Evolutionary conservation across 2,888 invertebrate genomes (phyloP), one percentile per base, ranked within the genome.

Genomic region (Heliconius sara): DNA sequence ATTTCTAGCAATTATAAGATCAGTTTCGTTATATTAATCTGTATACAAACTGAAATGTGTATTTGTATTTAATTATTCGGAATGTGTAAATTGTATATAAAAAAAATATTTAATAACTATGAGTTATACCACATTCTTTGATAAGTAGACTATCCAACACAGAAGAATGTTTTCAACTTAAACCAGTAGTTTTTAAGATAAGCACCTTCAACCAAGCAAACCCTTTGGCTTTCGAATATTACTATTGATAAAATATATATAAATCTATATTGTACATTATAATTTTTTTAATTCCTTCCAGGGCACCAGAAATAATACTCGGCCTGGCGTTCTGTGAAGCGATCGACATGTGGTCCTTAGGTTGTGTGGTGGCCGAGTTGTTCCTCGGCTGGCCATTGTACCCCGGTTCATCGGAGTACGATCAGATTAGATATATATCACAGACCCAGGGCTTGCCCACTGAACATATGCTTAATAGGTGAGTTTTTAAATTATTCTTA

Each of bases 321-420:
- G 99, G 99, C 34, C 96, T 99, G 87, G 99, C 99, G 82, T 99
- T 99, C 95, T 99, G 99, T 95, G 99, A 99, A 94, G 99, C 99
- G 22, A 99, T 99, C 88, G 99, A 99, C 95, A 99, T 99, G 99
- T 99, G 99, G 99, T 99, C 99, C 10, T 95, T 99, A 85, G 99
- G 99, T 80, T 99, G 99, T 95, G 99, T 99, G 83, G 99, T 99
- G 72, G 99, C 99, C 4, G 99, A 99, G 92, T 96, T 99, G 85
- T 99, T 99, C 95, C 96, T 99, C 70, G 99, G 99, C 83, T 99
- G 99, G 99, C 99, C 99, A 25, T 96, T 99, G 63, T 99, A 99
- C 95, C 99, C 99, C 0, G 99, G 99, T 84, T 98, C 99, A 77
- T 99, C 99, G 27, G 99, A 99, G 95, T 99, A 99, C 95, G 99